Percentiles rank a stretch among this genome's conserved stretches.
These are phyloP conservation scores for Drosophila paucipuncta DNA, from an alignment of 2,888 invertebrate species.

Conservation along the genomic window DNA sequence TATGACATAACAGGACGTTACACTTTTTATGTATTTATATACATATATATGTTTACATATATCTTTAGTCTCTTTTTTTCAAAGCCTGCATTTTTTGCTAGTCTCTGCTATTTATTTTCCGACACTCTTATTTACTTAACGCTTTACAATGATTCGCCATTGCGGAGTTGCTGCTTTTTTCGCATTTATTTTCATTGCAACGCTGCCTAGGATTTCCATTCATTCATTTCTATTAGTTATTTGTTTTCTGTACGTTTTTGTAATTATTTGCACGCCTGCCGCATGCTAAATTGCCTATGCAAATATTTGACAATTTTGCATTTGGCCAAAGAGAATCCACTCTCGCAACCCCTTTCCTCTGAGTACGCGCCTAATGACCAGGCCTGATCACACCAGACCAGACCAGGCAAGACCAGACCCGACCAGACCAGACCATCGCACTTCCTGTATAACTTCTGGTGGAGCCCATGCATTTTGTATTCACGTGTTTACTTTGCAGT, in stretches of 20 bases:
- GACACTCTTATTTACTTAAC: constrained; percentile 51
- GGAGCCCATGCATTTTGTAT: constrained; percentile 51
- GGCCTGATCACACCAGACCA: constrained; percentile 22
- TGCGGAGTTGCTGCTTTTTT: constrained; percentile 35
- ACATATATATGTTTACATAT: not conserved
- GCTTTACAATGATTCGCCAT: constrained; percentile 56
- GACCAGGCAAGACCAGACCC: not conserved
- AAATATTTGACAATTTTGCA: constrained; percentile 82
- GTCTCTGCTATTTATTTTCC: constrained; percentile 35
- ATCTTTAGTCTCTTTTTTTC: constrained; percentile 8
- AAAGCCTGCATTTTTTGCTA: constrained; percentile 31
- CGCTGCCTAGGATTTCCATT: constrained; percentile 36
- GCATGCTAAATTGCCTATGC: constrained; percentile 81
- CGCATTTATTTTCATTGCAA: constrained; percentile 51
- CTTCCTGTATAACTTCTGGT: constrained; percentile 56
- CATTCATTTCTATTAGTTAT: constrained; percentile 76
- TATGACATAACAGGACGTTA: constrained; percentile 8
- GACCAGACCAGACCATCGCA: constrained; percentile 31
- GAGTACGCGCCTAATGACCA: constrained; percentile 63
- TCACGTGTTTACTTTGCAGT: constrained; percentile 62
- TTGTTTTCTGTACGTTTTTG: constrained; percentile 77
- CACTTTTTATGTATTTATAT: not conserved
- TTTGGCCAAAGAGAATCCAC: constrained; percentile 60
- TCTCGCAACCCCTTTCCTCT: constrained; percentile 2
- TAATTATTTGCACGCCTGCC: constrained; percentile 78